These are phyloP conservation scores for Anisognathus igniventris DNA, from an alignment of 2,797 vertebrate genomes.

Conservation along the genomic window DNA sequence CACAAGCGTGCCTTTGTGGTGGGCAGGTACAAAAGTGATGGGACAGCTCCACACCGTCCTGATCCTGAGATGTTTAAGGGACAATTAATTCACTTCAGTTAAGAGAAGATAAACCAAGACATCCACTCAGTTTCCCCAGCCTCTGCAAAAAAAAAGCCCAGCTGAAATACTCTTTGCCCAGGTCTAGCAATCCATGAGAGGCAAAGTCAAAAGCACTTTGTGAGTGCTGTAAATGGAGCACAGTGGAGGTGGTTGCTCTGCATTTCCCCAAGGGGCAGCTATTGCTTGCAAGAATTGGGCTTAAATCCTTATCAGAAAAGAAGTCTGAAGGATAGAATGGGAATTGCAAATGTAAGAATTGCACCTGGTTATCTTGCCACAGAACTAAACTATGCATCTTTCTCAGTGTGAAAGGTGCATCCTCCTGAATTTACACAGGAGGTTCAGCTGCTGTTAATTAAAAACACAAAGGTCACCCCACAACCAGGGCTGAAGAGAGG, in stretches of 20 bases:
- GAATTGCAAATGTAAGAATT: not conserved
- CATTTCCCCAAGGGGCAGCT: not conserved
- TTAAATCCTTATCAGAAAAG: not conserved
- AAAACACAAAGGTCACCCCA: not conserved
- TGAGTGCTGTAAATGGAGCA: not conserved
- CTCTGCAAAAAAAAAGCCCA: not conserved
- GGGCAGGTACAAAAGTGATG: not conserved
- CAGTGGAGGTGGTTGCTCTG: not conserved
- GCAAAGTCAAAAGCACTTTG: not conserved
- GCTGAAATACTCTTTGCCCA: not conserved
- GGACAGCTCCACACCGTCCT: not conserved
- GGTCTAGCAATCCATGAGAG: not conserved
- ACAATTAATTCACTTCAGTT: not conserved
- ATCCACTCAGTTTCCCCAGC: not conserved
- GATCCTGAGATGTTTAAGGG: not conserved
- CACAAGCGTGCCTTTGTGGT: rapidly evolving
- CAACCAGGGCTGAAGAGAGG: not conserved
- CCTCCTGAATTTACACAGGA: not conserved
- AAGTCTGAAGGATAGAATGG: not conserved
- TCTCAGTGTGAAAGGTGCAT: not conserved
- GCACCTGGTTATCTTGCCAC: not conserved
- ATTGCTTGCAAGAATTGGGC: not conserved
- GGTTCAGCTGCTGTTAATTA: not conserved
- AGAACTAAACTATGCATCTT: not conserved
- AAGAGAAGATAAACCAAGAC: not conserved